These are phyloP conservation scores for Leptosomus discolor DNA, from an alignment of 2,113 vertebrate genomes.

Conservation along the genomic window DNA sequence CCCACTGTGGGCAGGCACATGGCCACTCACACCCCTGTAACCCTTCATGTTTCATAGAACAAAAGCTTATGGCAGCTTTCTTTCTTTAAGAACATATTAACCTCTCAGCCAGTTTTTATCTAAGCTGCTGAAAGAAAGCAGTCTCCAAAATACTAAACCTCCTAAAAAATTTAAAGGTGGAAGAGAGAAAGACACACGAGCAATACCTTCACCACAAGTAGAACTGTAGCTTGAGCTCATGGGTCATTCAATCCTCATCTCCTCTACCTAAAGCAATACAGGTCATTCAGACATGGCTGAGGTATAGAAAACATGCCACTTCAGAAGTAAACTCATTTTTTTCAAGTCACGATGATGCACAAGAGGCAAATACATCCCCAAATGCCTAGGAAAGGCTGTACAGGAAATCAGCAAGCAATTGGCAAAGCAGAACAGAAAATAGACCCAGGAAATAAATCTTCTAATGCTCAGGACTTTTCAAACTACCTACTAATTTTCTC, in stretches of 20 bases:
- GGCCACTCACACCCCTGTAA: neutral
- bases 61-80: neutral
- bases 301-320: neutral
- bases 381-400: neutral
- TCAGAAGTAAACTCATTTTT: neutral
- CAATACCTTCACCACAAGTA: neutral
- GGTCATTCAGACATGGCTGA: neutral
- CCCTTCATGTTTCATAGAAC: rapidly evolving
- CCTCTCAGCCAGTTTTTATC: neutral
- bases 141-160: neutral
- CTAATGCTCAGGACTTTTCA: neutral
- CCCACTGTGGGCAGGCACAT: rapidly evolving
- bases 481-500: neutral
- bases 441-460: neutral
- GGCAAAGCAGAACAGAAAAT: neutral
- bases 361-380: neutral
- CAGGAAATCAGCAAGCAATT: neutral
- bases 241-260: neutral
- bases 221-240: neutral
- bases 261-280: neutral
- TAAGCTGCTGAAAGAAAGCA: neutral
- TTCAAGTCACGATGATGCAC: neutral
- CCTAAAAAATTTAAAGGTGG: neutral
- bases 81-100: neutral
- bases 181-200: neutral